phyloP scores from a whole-genome alignment of 2,797 vertebrate species.

The Hyperoplus lanceolatus region DNA sequence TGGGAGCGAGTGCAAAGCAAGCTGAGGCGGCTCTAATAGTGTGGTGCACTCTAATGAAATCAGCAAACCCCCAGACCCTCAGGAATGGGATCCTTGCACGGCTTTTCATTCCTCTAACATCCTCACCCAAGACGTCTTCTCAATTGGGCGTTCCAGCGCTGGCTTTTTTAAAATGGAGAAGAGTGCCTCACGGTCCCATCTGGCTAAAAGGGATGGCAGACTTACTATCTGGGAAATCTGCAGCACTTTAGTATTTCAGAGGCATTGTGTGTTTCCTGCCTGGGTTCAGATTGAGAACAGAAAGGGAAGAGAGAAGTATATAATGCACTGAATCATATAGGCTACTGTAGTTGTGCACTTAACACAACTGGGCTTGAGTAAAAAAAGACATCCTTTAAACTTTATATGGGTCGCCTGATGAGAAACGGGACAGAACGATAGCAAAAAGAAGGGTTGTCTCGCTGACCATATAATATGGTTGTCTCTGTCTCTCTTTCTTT shows the following conservation, averaged over 20 bases:
- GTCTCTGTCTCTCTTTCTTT: constrained; percentile 51
- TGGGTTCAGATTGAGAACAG: constrained; percentile 69
- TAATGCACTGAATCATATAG: constrained; percentile 67
- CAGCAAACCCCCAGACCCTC: constrained; percentile 79
- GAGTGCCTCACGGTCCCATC: constrained; percentile 67
- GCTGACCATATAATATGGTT: constrained; percentile 23
- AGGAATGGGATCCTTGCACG: constrained; percentile 75
- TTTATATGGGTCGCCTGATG: constrained; percentile 63
- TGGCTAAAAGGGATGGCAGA: constrained; percentile 70
- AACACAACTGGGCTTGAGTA: constrained; percentile 51
- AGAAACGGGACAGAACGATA: constrained; percentile 60
- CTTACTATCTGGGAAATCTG: constrained; percentile 74
- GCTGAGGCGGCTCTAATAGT: constrained; percentile 83
- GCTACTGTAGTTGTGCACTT: constrained; percentile 65
- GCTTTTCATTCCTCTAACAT: constrained; percentile 72
- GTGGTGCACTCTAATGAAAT: constrained; percentile 84
- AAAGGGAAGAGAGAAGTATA: constrained; percentile 50
- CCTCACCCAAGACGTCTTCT: constrained; percentile 74
- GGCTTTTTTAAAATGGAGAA: constrained; percentile 53
- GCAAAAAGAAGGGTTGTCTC: constrained; percentile 35
- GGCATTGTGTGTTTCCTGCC: constrained; percentile 63
- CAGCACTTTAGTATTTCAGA: constrained; percentile 70
- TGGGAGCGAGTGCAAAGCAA: constrained; percentile 78
- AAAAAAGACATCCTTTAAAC: constrained; percentile 64
- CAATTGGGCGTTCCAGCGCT: constrained; percentile 65